These are phyloP conservation scores for Chionodraco myersi DNA, from an alignment of 2,113 vertebrate species.

Conservation along the genomic window DNA sequence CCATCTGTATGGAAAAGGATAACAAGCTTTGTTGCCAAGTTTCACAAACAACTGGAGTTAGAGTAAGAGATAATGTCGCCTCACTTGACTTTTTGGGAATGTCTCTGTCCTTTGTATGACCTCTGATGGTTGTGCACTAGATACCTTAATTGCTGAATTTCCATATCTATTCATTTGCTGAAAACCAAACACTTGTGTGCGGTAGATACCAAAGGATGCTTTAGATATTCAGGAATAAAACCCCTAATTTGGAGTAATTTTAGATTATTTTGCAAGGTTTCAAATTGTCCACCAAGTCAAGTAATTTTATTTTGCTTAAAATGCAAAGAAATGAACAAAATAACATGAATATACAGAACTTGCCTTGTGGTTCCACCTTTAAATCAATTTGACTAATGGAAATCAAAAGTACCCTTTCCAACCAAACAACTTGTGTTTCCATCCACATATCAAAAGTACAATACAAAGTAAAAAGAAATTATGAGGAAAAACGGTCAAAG, in stretches of 20 bases:
- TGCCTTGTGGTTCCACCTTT: not conserved
- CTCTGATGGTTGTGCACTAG: not conserved
- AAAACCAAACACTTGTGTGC: too few relatives aligned
- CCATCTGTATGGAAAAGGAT: constrained; percentile 22
- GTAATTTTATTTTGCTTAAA: not conserved
- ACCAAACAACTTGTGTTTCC: not conserved
- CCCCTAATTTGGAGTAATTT: too few relatives aligned
- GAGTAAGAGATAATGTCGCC: constrained; percentile 12
- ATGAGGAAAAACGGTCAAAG: not conserved
- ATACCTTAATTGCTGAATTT: too few relatives aligned
- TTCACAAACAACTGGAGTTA: constrained; percentile 31
- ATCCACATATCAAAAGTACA: too few relatives aligned
- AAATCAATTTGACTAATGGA: not conserved
- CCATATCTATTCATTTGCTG: too few relatives aligned
- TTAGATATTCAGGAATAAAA: too few relatives aligned
- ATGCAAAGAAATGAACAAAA: not conserved
- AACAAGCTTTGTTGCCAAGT: constrained; percentile 11
- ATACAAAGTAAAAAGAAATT: not conserved
- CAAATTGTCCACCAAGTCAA: not conserved
- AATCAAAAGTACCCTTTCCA: not conserved
- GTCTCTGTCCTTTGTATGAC: constrained; percentile 1
- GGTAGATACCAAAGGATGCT: too few relatives aligned
- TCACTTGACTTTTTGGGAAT: constrained; percentile 5
- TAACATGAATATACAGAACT: not conserved
- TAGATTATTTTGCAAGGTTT: too few relatives aligned